A percentile compares a stretch with the other conserved stretches of the same genome.
Conservation (phyloP, 2,797 vertebrate genomes). For the Mus caroli region DNA sequence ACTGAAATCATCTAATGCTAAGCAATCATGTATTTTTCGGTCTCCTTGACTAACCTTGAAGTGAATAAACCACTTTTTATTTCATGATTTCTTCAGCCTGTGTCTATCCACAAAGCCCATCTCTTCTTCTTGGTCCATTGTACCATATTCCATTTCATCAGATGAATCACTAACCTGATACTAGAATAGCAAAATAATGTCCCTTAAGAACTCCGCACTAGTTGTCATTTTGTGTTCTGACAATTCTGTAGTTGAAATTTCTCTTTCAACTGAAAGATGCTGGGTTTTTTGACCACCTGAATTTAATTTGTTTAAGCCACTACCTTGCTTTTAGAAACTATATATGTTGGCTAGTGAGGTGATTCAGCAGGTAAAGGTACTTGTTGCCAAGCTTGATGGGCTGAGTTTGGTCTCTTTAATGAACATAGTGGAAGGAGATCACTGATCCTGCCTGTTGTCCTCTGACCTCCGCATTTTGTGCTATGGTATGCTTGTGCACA, state of each 20-base stretch:
- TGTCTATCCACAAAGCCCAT: not conserved
- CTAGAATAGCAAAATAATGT: not conserved
- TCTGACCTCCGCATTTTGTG: not conserved
- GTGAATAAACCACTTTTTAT: not conserved
- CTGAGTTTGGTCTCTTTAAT: not conserved
- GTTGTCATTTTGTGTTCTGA: not conserved
- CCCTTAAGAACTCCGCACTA: not conserved
- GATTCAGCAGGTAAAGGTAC: not conserved
- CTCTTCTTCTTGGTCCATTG: not conserved
- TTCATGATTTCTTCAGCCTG: not conserved
- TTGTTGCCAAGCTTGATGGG: not conserved
- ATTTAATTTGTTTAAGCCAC: constrained; percentile 9
- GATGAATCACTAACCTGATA: not conserved
- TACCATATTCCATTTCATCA: not conserved
- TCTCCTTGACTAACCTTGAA: not conserved
- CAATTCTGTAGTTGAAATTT: constrained; percentile 15
- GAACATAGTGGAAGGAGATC: not conserved
- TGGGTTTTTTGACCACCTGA: not conserved
- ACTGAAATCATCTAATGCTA: not conserved
- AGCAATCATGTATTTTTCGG: not conserved
- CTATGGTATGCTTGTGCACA: not conserved
- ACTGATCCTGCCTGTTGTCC: not conserved
- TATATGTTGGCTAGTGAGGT: not conserved
- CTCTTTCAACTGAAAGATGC: constrained; percentile 46
- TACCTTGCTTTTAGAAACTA: not conserved